Evolutionary conservation across 2,888 invertebrate species (phyloP).

Genomic region (Megastigmus dorsalis): DNA sequence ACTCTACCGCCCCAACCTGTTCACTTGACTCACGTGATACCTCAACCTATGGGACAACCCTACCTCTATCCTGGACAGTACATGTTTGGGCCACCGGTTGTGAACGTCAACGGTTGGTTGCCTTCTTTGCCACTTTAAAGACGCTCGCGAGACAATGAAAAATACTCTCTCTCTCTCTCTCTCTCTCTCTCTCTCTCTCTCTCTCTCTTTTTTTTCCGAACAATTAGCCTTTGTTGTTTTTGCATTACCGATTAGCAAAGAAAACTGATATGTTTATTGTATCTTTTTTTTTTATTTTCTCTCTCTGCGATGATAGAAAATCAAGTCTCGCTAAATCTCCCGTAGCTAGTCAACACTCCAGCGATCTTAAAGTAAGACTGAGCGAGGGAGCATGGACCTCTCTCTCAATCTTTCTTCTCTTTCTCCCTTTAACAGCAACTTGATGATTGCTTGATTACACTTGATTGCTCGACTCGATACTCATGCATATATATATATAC

Average conservation of each 20-base stretch:
- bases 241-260: too few relatives aligned
- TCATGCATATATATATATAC: not conserved
- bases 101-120: constrained; percentile 75
- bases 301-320: too few relatives aligned
- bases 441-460: not conserved
- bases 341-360: too few relatives aligned
- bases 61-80: constrained; percentile 76
- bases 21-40: constrained; percentile 66
- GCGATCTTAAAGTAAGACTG: constrained; percentile 22
- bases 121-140: too few relatives aligned
- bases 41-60: constrained; percentile 62
- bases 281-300: too few relatives aligned
- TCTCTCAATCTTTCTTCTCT: not conserved
- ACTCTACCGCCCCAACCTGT: constrained; percentile 62
- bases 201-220: not conserved
- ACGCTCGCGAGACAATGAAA: too few relatives aligned
- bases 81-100: constrained; percentile 76
- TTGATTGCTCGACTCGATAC: not conserved
- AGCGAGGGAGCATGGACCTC: constrained; percentile 5
- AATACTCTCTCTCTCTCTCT: not conserved
- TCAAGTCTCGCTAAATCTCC: too few relatives aligned
- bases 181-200: not conserved
- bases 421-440: not conserved
- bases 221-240: too few relatives aligned
- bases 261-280: too few relatives aligned